Evolutionary conservation across 2,113 vertebrate species (phyloP).

Genomic region (Anseranas semipalmata): DNA sequence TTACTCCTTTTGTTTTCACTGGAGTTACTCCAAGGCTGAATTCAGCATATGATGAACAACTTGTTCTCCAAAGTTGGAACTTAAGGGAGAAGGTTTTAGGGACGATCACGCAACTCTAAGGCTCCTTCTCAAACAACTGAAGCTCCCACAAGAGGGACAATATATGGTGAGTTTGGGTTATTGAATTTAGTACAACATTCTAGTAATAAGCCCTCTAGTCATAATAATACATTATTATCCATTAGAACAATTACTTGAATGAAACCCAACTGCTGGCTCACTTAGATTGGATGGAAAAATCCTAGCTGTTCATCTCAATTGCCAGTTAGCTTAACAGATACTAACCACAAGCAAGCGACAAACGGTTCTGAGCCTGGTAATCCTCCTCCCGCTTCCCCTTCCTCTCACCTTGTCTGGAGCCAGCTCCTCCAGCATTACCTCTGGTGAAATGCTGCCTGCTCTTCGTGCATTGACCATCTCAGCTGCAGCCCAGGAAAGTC

Average conservation of each 20-base stretch:
- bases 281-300: conserved; percentile 6
- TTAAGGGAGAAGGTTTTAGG: conserved; percentile 40
- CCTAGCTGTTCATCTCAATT: not conserved
- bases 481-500: not conserved
- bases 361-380: not conserved
- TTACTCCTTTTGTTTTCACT: conserved; percentile 64
- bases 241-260: conserved; percentile 47
- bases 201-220: conserved; percentile 25
- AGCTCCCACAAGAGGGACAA: not conserved
- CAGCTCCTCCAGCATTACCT: not conserved
- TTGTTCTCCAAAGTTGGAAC: conserved; percentile 40
- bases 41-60: conserved; percentile 56
- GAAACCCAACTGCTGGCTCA: conserved; percentile 22
- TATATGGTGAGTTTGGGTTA: not conserved
- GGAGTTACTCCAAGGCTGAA: conserved; percentile 57
- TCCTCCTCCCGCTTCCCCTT: not conserved
- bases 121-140: conserved; percentile 24
- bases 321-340: not conserved
- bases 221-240: conserved; percentile 34
- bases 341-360: not conserved
- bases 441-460: not conserved
- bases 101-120: conserved; percentile 37
- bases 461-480: not conserved
- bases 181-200: not conserved
- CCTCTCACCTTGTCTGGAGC: not conserved